Conservation (phyloP, 2,113 vertebrate genomes). For the Antidorcas marsupialis region DNA sequence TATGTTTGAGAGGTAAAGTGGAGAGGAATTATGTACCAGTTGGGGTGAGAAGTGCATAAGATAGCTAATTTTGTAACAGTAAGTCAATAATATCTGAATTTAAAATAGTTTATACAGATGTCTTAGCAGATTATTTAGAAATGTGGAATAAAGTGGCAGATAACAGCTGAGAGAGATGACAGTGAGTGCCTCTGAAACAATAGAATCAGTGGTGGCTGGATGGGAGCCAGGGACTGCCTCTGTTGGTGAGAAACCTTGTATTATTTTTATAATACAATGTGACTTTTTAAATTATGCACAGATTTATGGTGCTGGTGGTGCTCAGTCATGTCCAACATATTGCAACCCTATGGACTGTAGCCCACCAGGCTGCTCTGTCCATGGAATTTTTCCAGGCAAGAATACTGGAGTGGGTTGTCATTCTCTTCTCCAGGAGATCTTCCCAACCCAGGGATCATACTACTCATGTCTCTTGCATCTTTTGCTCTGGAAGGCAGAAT, state of each 20-base stretch:
- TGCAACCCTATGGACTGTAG: neutral
- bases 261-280: neutral
- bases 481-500: neutral
- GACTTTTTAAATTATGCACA: neutral
- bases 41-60: neutral
- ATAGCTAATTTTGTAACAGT: neutral
- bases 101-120: neutral
- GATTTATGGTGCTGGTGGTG: neutral
- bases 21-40: neutral
- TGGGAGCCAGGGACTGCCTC: neutral
- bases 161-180: neutral
- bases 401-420: neutral
- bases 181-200: neutral
- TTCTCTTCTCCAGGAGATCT: neutral
- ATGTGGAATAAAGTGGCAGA: neutral
- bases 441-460: neutral
- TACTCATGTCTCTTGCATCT: neutral
- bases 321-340: neutral
- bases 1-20: neutral
- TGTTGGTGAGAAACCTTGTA: neutral
- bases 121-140: neutral
- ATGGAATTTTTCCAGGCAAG: neutral
- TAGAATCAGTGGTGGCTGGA: neutral
- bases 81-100: neutral
- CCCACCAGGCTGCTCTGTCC: neutral